Evolutionary conservation across 2,888 invertebrate species (phyloP), one percentile per base, ranked within the genome.

Genomic region (Morpho deidamia): DNA sequence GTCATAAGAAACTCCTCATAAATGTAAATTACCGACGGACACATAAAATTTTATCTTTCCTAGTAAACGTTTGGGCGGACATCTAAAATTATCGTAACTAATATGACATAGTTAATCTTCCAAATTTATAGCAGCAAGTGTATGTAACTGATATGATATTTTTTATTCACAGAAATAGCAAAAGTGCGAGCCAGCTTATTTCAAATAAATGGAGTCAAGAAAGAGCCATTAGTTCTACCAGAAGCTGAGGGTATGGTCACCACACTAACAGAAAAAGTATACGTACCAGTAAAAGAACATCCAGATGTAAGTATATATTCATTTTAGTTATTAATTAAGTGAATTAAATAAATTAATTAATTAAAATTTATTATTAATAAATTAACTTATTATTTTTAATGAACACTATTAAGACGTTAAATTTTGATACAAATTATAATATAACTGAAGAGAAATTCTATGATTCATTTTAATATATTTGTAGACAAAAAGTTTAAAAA

Each of bases 221-320:
- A 97, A 84, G 97, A 98, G 83, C 97, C 98, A 55, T 92, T 98
- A 69, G 91, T 95, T 70, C 91, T 98, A 81, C 98, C 98, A 78
- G 97, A 98, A 76, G 92, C 96, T 60, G 95, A 96, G 72, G 98
- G 98, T 66, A 93, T 95, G 76, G 93, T 96, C 77, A 95, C 96
- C 71, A 96, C 97, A 77, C 93, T 97, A 79, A 97, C 98, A 91
- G 99, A 99, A 92, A 99, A 99, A 94, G 97, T 99, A 77, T 99
- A 98, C 91, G 99, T 99, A 82, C 99, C 99, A 82, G 98, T 98
- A 74, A 99, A 99, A 93, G 99, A 99, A 90, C 97, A 99, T 91
- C 99, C 99, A 92, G 99, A 99, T 91, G 99, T 99, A 92, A 97
- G 98, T 96, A 73, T 58, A 57, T 48, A 45, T 45, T 44, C 14